These are phyloP conservation scores for Craniophora ligustri DNA, from an alignment of 2,888 invertebrate genomes.

Conservation along the genomic window DNA sequence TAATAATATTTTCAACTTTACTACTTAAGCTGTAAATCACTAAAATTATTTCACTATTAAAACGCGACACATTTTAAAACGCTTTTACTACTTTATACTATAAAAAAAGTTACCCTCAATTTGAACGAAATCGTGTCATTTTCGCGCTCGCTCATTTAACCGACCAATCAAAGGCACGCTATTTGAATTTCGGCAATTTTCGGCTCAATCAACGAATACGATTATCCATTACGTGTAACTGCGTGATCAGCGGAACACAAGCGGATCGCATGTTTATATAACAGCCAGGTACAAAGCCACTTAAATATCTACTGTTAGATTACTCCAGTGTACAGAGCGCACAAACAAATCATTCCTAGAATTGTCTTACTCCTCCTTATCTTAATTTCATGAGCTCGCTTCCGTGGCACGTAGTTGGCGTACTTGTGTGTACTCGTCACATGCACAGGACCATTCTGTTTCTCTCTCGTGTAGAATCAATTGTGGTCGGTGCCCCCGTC, in stretches of 20 bases:
- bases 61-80: constrained; percentile 33
- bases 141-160: constrained; percentile 36
- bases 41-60: constrained; percentile 47
- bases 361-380: constrained; percentile 50
- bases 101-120: constrained; percentile 37
- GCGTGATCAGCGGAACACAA: constrained; percentile 34
- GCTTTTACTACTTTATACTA: constrained; percentile 25
- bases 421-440: constrained; percentile 47
- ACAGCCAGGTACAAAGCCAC: constrained; percentile 36
- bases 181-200: constrained; percentile 47
- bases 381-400: constrained; percentile 57
- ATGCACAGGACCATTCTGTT: constrained; percentile 56
- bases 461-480: constrained; percentile 77
- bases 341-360: constrained; percentile 55
- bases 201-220: constrained; percentile 41
- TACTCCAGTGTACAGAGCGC: constrained; percentile 35
- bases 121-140: constrained; percentile 38
- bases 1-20: constrained; percentile 57
- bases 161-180: constrained; percentile 49
- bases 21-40: constrained; percentile 52
- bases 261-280: constrained; percentile 44
- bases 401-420: constrained; percentile 34
- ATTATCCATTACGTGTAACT: constrained; percentile 38
- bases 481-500: constrained; percentile 80
- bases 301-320: constrained; percentile 44